Evolutionary conservation across 2,113 vertebrate genomes (phyloP).

Genomic region (Ophiodon elongatus): DNA sequence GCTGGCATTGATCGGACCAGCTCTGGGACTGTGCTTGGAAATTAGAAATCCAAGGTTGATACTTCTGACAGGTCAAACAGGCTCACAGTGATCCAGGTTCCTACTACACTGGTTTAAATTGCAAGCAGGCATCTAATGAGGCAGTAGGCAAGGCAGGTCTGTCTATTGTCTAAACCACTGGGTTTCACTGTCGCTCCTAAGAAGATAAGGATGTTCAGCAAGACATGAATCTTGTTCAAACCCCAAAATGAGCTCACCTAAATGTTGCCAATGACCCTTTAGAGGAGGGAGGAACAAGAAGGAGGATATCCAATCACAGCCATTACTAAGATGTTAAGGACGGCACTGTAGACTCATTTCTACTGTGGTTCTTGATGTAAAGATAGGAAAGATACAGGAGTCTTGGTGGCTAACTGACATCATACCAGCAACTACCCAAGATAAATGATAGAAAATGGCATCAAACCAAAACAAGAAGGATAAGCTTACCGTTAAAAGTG

Average conservation of each 20-base stretch:
- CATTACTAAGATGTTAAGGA: neutral
- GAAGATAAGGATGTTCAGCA: neutral
- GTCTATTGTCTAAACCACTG: slow-evolving; percentile 11
- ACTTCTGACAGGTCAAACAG: neutral
- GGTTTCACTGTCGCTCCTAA: neutral
- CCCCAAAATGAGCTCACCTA: neutral
- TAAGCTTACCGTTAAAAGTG: too few species aligned
- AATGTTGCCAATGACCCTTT: neutral
- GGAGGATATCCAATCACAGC: neutral
- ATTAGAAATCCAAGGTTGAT: slow-evolving; percentile 25
- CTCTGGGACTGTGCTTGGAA: neutral
- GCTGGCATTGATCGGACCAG: neutral
- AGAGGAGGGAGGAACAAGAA: neutral
- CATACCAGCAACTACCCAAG: too few species aligned
- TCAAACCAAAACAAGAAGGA: too few species aligned
- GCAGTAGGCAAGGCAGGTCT: slow-evolving; percentile 4
- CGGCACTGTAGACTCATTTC: neutral
- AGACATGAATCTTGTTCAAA: neutral
- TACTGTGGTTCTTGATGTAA: neutral
- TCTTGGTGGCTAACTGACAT: too few species aligned
- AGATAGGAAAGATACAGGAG: too few species aligned
- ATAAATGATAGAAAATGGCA: too few species aligned
- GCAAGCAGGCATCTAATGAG: slow-evolving; percentile 20
- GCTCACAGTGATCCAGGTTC: slow-evolving; percentile 4
- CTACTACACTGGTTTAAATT: neutral